Evolutionary conservation across 2,797 vertebrate species (phyloP), one percentile per base, ranked within the genome.

Genomic region (Huso huso): DNA sequence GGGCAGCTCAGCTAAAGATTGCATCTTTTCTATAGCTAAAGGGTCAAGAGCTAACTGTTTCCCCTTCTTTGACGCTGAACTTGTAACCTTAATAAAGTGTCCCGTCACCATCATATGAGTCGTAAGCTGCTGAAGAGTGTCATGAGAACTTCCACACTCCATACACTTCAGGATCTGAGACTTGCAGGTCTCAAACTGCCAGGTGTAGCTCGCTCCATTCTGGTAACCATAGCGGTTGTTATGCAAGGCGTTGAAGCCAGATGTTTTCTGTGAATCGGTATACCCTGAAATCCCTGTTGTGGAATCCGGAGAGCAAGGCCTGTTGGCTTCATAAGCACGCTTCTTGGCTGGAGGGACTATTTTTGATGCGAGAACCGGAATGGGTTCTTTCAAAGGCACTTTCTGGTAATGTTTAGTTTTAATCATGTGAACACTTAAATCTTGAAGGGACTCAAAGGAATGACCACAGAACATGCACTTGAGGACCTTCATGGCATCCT

Each of bases 361-460:
- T 86, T 99, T 98, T 48, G 93, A 94, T 48, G 94, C 90, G 76
- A 99, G 85, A 70, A 95, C 92, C 68, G 97, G 96, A 71, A 99
- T 93, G 0, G 97, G 97, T 90, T 99, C 96, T 90, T 99, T 99
- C 86, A 99, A 97, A 98, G 97, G 97, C 96, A 99, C 97, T 95
- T 99, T 99, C 92, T 99, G 97, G 93, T 99, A 99, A 93, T 99
- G 97, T 86, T 99, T 99, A 60, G 97, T 99, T 92, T 99, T 99
- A 66, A 99, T 99, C 97, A 99, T 99, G 74, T 99, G 97, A 78
- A 99, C 97, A 0, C 97, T 99, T 82, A 99, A 70, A 72, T 99
- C 97, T 86, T 99, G 97, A 70, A 99, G 92, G 5, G 97, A 99
- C 75, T 99, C 96, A 66, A 99, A 99, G 51, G 97, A 98, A 80